Base-by-base conservation (phyloP, 2,888 invertebrate genomes). In the Hylaea fasciaria region DNA sequence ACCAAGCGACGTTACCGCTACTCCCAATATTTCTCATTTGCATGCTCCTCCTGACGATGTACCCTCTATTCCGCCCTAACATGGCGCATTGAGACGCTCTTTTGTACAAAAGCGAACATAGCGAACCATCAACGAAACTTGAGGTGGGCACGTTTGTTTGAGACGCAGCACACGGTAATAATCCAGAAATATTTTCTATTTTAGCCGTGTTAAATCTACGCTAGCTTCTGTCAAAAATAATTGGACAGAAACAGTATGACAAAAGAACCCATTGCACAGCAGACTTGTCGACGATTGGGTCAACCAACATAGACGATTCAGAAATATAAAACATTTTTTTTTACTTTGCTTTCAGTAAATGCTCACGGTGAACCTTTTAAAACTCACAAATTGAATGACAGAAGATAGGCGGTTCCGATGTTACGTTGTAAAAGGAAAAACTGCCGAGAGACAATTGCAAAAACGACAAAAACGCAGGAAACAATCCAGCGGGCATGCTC, bases 401-500 rank as follows among this genome's bases (percentile, higher is more conserved):
- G 65, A 68, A 64, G 62, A 70, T 73, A 79, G 73, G 75, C 71
- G 72, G 73, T 72, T 68, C 72, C 69, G 65, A 78, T 78, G 72
- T 75, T 73, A 76, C 70, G 73, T 75, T 78, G 77, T 77, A 82
- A 83, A 84, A 83, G 81, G 77, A 80, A 81, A 73, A 81, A 81
- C 76, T 73, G 79, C 73, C 67, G 70, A 76, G 78, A 83, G 86
- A 88, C 86, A 87, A 89, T 91, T 89, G 85, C 82, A 86, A 87
- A 88, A 87, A 87, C 84, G 84, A 82, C 83, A 85, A 84, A 85
- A 86, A 83, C 79, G 80, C 81, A 86, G 85, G 83, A 86, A 87
- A 85, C 89, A 88, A 88, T 91, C 86, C 89, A 89, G 82, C 78
- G 84, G 78, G 82, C 82, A 79, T 81, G 83, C 82, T 89, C 87